Conservation (phyloP, 1,140 invertebrate genomes). For the Saccostrea cuccullata region DNA sequence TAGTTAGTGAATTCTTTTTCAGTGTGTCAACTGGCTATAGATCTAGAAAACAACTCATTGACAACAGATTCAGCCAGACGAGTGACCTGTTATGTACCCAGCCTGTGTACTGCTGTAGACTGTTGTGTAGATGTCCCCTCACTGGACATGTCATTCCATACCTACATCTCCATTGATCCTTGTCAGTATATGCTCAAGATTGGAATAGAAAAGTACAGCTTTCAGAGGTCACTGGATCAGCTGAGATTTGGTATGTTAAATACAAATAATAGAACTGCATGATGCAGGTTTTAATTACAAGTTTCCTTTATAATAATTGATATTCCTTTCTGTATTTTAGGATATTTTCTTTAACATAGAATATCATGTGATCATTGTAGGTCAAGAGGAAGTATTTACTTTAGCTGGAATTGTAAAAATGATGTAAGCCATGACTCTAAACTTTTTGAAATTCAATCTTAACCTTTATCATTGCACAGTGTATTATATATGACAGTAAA, state of each 20-base stretch:
- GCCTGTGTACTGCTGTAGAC: slow-evolving; percentile 38
- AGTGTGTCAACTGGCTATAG: slow-evolving; percentile 23
- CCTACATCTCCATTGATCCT: slow-evolving; percentile 41
- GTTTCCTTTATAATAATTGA: no score
- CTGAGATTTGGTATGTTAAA: slow-evolving; percentile 40
- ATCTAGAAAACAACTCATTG: slow-evolving; percentile 20
- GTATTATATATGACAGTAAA: no score
- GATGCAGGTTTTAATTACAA: no score
- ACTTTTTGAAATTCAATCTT: no score
- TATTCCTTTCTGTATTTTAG: no score
- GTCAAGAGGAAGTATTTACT: slow-evolving; percentile 13
- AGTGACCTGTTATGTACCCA: slow-evolving; percentile 40
- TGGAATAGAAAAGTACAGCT: slow-evolving; percentile 51
- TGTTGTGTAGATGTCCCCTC: no score
- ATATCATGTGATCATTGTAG: neutral
- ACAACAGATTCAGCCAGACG: neutral
- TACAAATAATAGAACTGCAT: neutral
- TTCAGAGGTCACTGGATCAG: slow-evolving; percentile 41
- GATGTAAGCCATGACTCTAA: neutral
- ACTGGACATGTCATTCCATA: slow-evolving; percentile 44
- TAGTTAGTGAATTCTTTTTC: neutral
- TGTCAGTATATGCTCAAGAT: slow-evolving; percentile 49
- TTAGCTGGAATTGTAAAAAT: neutral
- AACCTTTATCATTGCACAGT: no score
- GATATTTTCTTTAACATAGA: no score